A percentile compares a stretch with the other conserved stretches of the same genome.
phyloP scores from a whole-genome alignment of 2,113 vertebrate genomes.

The Probosciger aterrimus region DNA sequence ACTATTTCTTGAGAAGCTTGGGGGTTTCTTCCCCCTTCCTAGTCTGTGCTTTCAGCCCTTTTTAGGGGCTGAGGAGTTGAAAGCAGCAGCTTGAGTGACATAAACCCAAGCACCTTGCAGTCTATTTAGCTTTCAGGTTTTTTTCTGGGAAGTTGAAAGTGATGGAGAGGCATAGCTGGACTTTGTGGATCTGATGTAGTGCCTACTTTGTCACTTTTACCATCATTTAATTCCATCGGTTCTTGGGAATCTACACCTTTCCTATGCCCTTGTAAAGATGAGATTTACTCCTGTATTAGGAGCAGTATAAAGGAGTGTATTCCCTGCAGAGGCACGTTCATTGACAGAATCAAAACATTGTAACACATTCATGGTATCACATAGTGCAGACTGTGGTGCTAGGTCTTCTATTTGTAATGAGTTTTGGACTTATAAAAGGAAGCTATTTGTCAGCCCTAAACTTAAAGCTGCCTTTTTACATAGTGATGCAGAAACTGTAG shows the following conservation, averaged over 20 bases:
- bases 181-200: background rate
- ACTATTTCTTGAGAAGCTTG: background rate
- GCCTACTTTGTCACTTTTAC: background rate
- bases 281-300: background rate
- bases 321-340: background rate
- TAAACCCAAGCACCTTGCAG: background rate
- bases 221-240: background rate
- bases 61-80: background rate
- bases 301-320: background rate
- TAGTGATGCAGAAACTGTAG: background rate
- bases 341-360: background rate
- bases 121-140: background rate
- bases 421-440: background rate
- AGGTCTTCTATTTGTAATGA: background rate
- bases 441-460: background rate
- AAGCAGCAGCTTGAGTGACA: background rate
- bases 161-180: background rate
- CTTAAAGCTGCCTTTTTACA: background rate
- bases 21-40: fast-evolving
- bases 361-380: background rate
- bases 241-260: background rate
- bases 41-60: background rate
- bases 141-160: background rate
- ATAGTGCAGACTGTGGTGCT: background rate
- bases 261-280: background rate